Evolutionary conservation across 1,140 invertebrate genomes (phyloP).

Genomic region (Microplitis mediator): DNA sequence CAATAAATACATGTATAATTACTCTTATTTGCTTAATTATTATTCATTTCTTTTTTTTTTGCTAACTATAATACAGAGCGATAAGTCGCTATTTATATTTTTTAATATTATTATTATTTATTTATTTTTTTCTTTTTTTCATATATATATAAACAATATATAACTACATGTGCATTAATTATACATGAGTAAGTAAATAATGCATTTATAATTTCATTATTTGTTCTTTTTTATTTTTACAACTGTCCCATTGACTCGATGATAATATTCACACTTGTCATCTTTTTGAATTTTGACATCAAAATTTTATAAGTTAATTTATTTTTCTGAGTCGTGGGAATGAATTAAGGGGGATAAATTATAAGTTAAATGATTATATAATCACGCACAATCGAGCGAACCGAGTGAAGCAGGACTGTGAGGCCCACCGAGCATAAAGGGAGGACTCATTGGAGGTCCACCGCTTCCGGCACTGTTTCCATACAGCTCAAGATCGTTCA

Average conservation of each 20-base stretch:
- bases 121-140: not conserved
- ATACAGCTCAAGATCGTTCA: constrained; percentile 59
- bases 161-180: not conserved
- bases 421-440: constrained; percentile 57
- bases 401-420: constrained; percentile 59
- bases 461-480: constrained; percentile 58
- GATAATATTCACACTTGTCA: no score
- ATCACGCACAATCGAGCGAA: constrained; percentile 61
- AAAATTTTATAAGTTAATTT: not conserved
- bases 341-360: not conserved
- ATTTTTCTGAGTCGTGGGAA: not conserved
- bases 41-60: not conserved
- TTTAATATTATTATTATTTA: not conserved
- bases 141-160: not conserved
- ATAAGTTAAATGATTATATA: constrained; percentile 11
- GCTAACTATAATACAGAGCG: not conserved
- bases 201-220: no score
- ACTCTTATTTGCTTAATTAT: not conserved
- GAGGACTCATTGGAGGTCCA: constrained; percentile 58
- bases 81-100: not conserved
- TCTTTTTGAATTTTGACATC: no score
- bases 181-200: no score
- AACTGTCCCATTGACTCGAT: no score
- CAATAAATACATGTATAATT: not conserved
- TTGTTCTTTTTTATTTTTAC: no score